A percentile compares a stretch with the other conserved stretches of the same genome.
Evolutionary conservation across 2,888 invertebrate species (phyloP).

Genomic region (Lasiommata megera): DNA sequence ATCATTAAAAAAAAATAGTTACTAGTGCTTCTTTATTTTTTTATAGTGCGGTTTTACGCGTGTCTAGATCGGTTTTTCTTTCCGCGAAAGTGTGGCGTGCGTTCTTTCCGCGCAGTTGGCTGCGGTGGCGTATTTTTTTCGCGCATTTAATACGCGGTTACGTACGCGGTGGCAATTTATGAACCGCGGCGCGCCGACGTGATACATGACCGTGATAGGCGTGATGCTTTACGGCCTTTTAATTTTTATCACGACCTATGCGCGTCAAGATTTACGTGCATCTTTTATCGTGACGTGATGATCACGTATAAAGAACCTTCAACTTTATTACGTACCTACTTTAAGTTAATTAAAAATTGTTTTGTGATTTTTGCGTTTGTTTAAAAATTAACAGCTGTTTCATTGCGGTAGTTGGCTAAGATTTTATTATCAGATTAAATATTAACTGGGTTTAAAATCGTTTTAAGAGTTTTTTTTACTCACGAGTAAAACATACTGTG

Average conservation of each 20-base stretch:
- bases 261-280: constrained; percentile 4
- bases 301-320: neutral
- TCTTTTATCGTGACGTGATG: neutral
- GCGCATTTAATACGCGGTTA: constrained; percentile 46
- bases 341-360: neutral
- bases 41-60: constrained; percentile 16
- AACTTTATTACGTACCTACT: neutral
- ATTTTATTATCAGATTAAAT: neutral
- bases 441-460: neutral
- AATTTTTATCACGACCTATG: constrained; percentile 15
- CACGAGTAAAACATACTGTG: neutral
- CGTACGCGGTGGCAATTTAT: constrained; percentile 38
- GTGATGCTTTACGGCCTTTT: constrained; percentile 16
- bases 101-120: constrained; percentile 47
- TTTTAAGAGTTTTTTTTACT: neutral
- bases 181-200: constrained; percentile 17
- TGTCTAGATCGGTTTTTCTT: constrained; percentile 16
- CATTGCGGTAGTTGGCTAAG: neutral
- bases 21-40: neutral
- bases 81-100: constrained; percentile 45
- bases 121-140: constrained; percentile 43
- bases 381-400: neutral
- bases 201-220: constrained; percentile 14
- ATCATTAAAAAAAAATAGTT: neutral
- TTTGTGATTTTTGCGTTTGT: neutral